Evolutionary conservation across 1,140 invertebrate species (phyloP).

Genomic region (Dendrolimus kikuchii): DNA sequence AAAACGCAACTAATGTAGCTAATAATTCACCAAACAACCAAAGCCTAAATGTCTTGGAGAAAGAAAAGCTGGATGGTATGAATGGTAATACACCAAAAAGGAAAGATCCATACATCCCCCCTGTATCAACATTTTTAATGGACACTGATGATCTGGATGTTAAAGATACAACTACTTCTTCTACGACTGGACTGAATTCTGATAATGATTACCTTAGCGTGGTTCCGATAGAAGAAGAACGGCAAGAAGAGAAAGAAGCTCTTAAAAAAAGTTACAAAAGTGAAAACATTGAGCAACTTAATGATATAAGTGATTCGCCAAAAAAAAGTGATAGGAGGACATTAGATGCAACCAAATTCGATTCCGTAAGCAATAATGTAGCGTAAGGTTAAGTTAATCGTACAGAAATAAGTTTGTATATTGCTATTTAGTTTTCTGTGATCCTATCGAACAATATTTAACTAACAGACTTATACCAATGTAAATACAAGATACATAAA

Average conservation of each 20-base stretch:
- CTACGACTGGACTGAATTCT: slow-evolving; percentile 6
- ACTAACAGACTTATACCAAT: slow-evolving; percentile 18
- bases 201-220: slow-evolving; percentile 44
- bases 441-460: slow-evolving; percentile 32
- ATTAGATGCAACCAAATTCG: slow-evolving; percentile 42
- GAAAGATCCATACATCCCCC: slow-evolving; percentile 17
- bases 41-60: too few relatives aligned
- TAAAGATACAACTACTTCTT: background rate
- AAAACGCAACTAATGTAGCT: slow-evolving; percentile 11
- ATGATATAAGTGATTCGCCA: slow-evolving; percentile 60
- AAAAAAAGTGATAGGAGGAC: slow-evolving; percentile 61
- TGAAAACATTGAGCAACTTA: slow-evolving; percentile 46
- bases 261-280: slow-evolving; percentile 33
- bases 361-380: slow-evolving; percentile 47
- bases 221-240: slow-evolving; percentile 40
- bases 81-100: background rate
- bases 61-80: too few relatives aligned
- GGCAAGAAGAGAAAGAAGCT: slow-evolving; percentile 23
- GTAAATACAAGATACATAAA: slow-evolving; percentile 19
- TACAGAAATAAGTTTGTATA: slow-evolving; percentile 43
- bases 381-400: slow-evolving; percentile 32
- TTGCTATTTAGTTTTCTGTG: slow-evolving; percentile 50
- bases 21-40: background rate
- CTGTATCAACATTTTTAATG: slow-evolving; percentile 50
- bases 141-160: slow-evolving; percentile 55